Evolutionary conservation across 2,888 invertebrate species (phyloP).

Genomic region (Calliscelio sp.): DNA sequence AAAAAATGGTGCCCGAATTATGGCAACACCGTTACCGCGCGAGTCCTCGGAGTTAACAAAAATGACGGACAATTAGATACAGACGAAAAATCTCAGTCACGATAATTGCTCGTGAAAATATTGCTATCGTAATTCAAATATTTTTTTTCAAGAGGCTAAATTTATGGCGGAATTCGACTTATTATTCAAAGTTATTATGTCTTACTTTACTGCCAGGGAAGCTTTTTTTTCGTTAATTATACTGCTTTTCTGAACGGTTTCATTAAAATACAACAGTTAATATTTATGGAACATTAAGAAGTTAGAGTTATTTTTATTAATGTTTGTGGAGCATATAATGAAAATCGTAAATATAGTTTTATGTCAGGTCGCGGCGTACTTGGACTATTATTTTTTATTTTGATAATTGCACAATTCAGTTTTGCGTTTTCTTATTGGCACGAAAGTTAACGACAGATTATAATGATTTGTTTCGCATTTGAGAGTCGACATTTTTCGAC

Average conservation of each 20-base stretch:
- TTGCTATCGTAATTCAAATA: too few species aligned
- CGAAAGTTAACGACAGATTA: neutral
- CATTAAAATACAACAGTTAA: neutral
- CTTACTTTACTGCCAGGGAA: slow-evolving; percentile 17
- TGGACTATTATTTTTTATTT: too few species aligned
- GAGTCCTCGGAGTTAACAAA: too few species aligned
- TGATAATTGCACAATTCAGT: too few species aligned
- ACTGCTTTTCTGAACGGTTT: slow-evolving; percentile 22
- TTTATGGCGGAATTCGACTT: slow-evolving; percentile 32
- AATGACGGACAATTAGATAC: too few species aligned
- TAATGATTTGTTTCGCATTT: neutral
- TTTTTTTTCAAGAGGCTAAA: neutral
- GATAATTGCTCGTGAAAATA: too few species aligned
- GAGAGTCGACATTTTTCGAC: neutral
- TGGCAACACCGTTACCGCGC: too few species aligned
- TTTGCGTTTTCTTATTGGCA: too few species aligned
- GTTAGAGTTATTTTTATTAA: neutral
- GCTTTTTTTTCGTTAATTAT: slow-evolving; percentile 18
- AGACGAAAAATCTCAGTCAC: too few species aligned
- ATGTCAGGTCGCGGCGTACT: too few species aligned
- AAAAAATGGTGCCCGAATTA: too few species aligned
- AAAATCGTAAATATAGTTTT: neutral
- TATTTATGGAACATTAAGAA: neutral
- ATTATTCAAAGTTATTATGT: slow-evolving; percentile 35
- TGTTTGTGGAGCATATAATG: neutral